Evolutionary conservation across 1,140 invertebrate species (phyloP), one percentile per base, ranked within the genome.

Genomic region (Elymnias hypermnestra): DNA sequence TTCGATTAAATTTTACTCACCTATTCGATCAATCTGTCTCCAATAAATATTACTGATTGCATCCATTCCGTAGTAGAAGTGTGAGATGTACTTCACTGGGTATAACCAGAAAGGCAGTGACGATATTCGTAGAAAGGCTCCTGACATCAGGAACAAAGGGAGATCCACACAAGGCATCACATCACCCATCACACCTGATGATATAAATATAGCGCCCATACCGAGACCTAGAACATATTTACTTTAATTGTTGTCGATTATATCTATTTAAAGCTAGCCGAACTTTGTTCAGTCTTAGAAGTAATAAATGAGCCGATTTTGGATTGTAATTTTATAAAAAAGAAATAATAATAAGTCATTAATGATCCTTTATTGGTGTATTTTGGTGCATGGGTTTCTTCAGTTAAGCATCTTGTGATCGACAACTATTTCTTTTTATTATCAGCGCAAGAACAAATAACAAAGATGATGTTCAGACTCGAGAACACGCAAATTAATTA

Each of bases 11-110:
- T n/a, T n/a, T n/a, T n/a, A n/a, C n/a, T n/a, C 33, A 90, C 89
- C 84, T 53, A 91, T 90, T 17, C 72, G 48, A 51, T 83, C 66
- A 42, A 90, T 86, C 49, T 89, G 72, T 33, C 61, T 70, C 90
- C 90, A 91, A 44, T 90, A 89, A 0, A 87, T 77, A 44, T 90
- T 87, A 10, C 89, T 90, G 9, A 90, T 54, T 5, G 89, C 88
- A 55, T 91, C 90, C 62, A 88, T 75, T 0, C 87, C 86, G 59
- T 89, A 91, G 56, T 89, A 90, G 67, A 91, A 91, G 35, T 89
- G 89, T 0, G 89, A 90, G 1, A 88, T 40, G 41, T 89, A 91
- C 59, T 88, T 89, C 1, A 91, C 18, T 50, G 88, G 89, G 7
- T 78, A 65, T 4, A 89, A 66, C 68, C 83, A 79, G 1, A 71